Evolutionary conservation across 2,888 invertebrate genomes (phyloP).

Genomic region (Agrochola lota): DNA sequence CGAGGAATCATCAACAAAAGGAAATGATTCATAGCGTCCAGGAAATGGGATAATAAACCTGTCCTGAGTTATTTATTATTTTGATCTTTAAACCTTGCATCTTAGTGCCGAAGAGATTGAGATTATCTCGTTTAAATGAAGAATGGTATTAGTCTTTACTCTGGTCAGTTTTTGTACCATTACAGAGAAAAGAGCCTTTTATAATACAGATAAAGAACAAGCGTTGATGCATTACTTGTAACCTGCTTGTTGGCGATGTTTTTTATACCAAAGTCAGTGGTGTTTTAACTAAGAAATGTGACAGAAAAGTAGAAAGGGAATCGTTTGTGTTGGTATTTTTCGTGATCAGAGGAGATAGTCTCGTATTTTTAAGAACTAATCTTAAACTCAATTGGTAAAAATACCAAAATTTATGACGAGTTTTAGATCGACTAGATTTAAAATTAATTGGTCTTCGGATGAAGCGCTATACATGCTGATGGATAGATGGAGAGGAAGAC

Average conservation of each 20-base stretch:
- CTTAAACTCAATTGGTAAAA: too few species aligned
- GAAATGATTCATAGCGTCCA: conserved; percentile 37
- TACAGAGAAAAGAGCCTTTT: neutral
- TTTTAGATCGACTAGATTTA: too few species aligned
- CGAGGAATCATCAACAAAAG: conserved; percentile 34
- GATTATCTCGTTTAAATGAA: conserved; percentile 25
- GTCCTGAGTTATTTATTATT: conserved; percentile 37
- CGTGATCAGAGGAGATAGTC: too few species aligned
- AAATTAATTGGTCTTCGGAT: too few species aligned
- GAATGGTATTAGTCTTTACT: neutral
- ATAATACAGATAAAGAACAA: neutral
- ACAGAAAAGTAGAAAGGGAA: too few species aligned
- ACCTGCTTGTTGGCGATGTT: neutral
- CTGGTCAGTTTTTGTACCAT: conserved; percentile 3
- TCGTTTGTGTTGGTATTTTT: too few species aligned
- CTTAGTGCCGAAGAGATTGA: neutral
- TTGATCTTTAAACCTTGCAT: conserved; percentile 25
- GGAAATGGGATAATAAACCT: conserved; percentile 38
- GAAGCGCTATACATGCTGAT: too few species aligned
- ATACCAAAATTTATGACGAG: too few species aligned
- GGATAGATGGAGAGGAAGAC: too few species aligned
- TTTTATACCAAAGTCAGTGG: neutral
- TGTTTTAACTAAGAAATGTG: neutral
- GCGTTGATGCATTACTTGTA: neutral
- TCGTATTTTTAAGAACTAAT: too few species aligned